Percentiles rank a stretch among this genome's conserved stretches.
These are phyloP conservation scores for Lordiphosa clarofinis DNA, from an alignment of 1,140 invertebrate genomes.

Conservation along the genomic window DNA sequence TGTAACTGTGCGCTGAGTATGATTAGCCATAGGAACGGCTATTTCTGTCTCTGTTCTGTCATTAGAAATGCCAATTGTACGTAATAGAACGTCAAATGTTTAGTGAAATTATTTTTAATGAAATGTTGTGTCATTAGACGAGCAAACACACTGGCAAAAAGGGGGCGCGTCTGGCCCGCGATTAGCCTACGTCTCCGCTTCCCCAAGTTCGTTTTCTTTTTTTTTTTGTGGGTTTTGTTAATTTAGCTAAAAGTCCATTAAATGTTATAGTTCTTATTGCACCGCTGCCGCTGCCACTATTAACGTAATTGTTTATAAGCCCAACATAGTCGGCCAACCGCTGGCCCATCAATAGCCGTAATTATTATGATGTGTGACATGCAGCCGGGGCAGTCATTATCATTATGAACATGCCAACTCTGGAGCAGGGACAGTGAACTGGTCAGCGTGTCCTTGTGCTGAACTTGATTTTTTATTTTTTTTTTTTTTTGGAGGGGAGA, in stretches of 20 bases:
- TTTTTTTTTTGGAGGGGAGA: no score
- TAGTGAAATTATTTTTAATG: slow-evolving; percentile 77
- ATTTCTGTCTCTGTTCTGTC: slow-evolving; percentile 37
- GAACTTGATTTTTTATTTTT: no score
- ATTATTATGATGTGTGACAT: slow-evolving; percentile 68
- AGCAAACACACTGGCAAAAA: slow-evolving; percentile 18
- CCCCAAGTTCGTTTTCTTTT: background rate
- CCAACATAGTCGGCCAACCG: slow-evolving; percentile 1
- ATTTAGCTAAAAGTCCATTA: slow-evolving; percentile 76
- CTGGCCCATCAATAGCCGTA: slow-evolving; percentile 40
- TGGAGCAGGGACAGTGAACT: no score
- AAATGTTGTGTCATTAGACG: slow-evolving; percentile 73
- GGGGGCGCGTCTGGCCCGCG: slow-evolving; percentile 62
- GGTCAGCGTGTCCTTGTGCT: no score
- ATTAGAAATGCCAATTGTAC: slow-evolving; percentile 74
- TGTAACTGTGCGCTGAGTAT: slow-evolving; percentile 1
- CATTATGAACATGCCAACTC: slow-evolving; percentile 36
- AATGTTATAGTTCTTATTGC: slow-evolving; percentile 63
- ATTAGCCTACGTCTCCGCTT: slow-evolving; percentile 28
- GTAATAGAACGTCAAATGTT: slow-evolving; percentile 69
- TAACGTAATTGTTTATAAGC: slow-evolving; percentile 65
- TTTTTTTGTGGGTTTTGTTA: slow-evolving; percentile 56
- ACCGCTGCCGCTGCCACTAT: slow-evolving; percentile 39
- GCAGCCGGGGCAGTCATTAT: slow-evolving; percentile 51
- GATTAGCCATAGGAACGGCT: slow-evolving; percentile 3